Conservation (phyloP, 2,113 vertebrate species). For the Carollia perspicillata region DNA sequence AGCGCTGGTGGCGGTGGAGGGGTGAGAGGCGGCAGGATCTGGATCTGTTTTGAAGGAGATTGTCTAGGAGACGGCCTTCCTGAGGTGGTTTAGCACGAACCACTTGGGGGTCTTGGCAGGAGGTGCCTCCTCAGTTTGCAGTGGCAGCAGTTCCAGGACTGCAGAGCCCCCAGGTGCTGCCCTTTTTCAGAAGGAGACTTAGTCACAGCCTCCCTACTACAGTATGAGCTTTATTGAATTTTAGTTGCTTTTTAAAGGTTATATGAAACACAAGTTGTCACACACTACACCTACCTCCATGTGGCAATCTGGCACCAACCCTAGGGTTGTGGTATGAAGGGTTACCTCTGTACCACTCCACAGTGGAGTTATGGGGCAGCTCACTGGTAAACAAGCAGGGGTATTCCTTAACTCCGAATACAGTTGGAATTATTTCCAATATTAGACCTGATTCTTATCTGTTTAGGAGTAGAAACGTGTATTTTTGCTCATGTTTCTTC, state of each 20-base stretch:
- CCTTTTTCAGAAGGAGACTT: neutral
- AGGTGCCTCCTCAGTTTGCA: neutral
- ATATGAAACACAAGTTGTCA: neutral
- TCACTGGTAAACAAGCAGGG: neutral
- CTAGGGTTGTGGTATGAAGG: neutral
- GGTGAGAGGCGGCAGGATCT: neutral
- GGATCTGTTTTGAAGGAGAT: neutral
- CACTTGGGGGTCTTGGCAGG: neutral
- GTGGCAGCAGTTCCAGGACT: neutral
- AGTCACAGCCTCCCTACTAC: neutral
- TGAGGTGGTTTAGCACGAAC: neutral
- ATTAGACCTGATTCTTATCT: neutral
- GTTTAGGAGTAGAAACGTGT: neutral
- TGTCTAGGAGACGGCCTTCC: neutral
- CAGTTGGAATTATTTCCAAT: neutral
- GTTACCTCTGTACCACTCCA: neutral
- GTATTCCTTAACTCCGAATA: neutral
- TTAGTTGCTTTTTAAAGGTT: constrained; percentile 29
- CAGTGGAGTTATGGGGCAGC: neutral
- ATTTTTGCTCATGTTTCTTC: neutral
- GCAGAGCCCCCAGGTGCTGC: neutral
- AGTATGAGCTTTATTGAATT: neutral
- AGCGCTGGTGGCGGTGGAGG: neutral
- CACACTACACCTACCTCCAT: neutral
- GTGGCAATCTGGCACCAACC: neutral